phyloP scores from a whole-genome alignment of 2,113 vertebrate species.

The Casuarius casuarius region DNA sequence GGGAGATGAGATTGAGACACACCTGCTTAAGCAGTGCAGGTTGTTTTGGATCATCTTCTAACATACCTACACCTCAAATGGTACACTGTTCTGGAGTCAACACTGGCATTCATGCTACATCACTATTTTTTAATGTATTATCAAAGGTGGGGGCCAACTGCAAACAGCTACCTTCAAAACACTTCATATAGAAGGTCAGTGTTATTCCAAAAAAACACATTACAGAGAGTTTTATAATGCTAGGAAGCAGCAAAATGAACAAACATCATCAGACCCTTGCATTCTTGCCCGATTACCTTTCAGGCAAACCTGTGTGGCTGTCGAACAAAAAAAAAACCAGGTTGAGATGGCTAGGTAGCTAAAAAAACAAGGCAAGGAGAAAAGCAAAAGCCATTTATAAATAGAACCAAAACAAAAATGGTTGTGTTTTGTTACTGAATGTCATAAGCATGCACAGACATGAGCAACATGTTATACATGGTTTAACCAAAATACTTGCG shows the following conservation, averaged over 20 bases:
- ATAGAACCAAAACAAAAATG: not conserved
- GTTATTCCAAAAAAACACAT: not conserved
- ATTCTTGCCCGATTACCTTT: not conserved
- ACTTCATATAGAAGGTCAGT: not conserved
- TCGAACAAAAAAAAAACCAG: not conserved
- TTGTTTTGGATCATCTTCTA: not conserved
- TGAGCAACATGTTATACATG: accelerated
- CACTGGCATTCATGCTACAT: not conserved
- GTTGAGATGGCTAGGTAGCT: not conserved
- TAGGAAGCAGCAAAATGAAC: not conserved
- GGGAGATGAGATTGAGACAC: not conserved
- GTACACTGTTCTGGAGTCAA: not conserved
- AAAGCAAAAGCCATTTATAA: not conserved
- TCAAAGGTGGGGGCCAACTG: not conserved
- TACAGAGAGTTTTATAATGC: not conserved
- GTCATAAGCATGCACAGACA: accelerated
- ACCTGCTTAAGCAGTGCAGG: not conserved
- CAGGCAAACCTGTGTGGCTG: not conserved
- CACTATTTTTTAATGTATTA: not conserved
- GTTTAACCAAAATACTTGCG: not conserved
- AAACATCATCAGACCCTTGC: too few species aligned
- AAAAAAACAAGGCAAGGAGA: not conserved
- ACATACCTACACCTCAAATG: not conserved
- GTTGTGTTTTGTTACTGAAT: not conserved
- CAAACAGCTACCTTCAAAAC: accelerated